Conservation (phyloP, 1,140 invertebrate genomes). For the Pararge aegeria region DNA sequence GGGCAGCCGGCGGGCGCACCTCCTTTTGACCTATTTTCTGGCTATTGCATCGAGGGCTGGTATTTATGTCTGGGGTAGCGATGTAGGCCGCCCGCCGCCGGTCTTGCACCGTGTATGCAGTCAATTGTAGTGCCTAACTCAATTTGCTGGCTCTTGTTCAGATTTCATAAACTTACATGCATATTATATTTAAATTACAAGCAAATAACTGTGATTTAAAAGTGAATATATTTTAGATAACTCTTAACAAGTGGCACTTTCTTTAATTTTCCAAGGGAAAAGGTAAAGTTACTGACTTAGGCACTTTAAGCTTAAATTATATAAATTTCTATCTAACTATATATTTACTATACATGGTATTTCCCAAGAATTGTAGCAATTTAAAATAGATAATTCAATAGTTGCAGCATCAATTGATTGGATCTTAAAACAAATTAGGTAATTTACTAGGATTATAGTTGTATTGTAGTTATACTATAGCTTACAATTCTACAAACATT, state of each 20-base stretch:
- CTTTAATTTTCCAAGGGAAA: not conserved
- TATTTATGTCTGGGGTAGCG: slow-evolving; percentile 73
- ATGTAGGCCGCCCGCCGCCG: slow-evolving; percentile 61
- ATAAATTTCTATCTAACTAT: too few relatives aligned
- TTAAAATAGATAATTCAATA: too few relatives aligned
- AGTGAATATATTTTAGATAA: not conserved
- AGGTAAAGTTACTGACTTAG: not conserved
- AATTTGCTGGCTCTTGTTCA: slow-evolving; percentile 17
- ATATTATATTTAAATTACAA: not conserved
- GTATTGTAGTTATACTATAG: too few relatives aligned
- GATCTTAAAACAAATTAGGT: too few relatives aligned
- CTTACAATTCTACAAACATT: too few relatives aligned
- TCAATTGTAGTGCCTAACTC: slow-evolving; percentile 17
- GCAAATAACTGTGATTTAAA: not conserved
- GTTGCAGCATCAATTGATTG: too few relatives aligned
- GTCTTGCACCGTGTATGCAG: slow-evolving; percentile 52
- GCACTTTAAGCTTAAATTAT: too few relatives aligned
- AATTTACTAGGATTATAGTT: too few relatives aligned
- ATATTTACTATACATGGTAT: too few relatives aligned
- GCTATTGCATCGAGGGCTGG: slow-evolving; percentile 75
- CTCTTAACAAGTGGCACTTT: not conserved
- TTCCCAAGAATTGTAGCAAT: too few relatives aligned
- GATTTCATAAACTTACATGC: not conserved
- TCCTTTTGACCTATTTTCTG: slow-evolving; percentile 77
- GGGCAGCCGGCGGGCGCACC: slow-evolving; percentile 64